Evolutionary conservation across 2,888 invertebrate genomes (phyloP).

Genomic region (Heliconius ethilla): DNA sequence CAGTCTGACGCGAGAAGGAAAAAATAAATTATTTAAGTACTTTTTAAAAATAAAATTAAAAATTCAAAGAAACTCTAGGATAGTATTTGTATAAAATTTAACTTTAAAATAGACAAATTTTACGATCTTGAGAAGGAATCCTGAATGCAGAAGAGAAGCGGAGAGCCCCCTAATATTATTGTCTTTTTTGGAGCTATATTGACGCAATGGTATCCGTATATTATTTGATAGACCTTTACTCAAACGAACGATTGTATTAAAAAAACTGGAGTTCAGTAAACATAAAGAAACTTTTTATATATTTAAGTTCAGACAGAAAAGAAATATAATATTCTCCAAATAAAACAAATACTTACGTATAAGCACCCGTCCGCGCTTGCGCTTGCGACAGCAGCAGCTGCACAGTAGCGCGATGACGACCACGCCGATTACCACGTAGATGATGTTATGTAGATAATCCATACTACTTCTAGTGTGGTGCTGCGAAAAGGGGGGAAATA

Average conservation of each 20-base stretch:
- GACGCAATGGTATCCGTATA: too few species aligned
- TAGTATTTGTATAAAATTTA: background rate
- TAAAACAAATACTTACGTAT: constrained; percentile 53
- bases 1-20: background rate
- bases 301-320: background rate
- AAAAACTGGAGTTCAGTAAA: too few species aligned
- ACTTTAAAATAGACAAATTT: background rate
- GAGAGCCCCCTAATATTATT: too few species aligned
- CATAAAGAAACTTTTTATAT: background rate
- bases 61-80: background rate
- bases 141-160: too few species aligned
- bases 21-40: background rate
- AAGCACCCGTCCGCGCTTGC: constrained; percentile 57
- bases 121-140: too few species aligned
- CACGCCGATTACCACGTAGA: constrained; percentile 48
- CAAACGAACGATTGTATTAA: too few species aligned
- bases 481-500: background rate
- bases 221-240: too few species aligned
- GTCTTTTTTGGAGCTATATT: too few species aligned
- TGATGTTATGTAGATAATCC: constrained; percentile 47
- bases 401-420: constrained; percentile 54
- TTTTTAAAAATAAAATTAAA: background rate
- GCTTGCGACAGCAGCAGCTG: constrained; percentile 55
- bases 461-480: constrained; percentile 39
- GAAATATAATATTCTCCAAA: background rate